A percentile compares a stretch with the other conserved stretches of the same genome.
Evolutionary conservation across 2,797 vertebrate species (phyloP).

Genomic region (Dromococcyx pavoninus): DNA sequence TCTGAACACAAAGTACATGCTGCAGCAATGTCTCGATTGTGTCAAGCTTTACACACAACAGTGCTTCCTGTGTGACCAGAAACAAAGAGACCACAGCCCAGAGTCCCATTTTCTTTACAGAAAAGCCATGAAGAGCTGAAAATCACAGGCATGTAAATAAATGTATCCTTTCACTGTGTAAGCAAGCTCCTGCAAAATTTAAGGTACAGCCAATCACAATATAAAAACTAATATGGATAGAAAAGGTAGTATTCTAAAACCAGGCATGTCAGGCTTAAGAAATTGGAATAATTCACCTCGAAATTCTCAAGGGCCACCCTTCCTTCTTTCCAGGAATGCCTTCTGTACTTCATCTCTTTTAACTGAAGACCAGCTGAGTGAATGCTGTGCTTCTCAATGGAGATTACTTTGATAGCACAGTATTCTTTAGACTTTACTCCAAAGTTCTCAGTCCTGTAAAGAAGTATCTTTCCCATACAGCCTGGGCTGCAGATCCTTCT

Average conservation of each 20-base stretch:
- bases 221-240: background rate
- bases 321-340: background rate
- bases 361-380: background rate
- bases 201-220: background rate
- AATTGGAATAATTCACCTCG: background rate
- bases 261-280: background rate
- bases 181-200: background rate
- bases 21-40: background rate
- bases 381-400: background rate
- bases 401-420: background rate
- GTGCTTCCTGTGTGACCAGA: background rate
- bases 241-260: background rate
- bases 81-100: background rate
- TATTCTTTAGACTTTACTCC: background rate
- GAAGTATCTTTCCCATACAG: background rate
- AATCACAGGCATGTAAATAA: background rate
- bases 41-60: background rate
- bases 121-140: background rate
- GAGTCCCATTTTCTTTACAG: background rate
- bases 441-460: background rate
- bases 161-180: background rate
- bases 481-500: background rate
- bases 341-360: background rate
- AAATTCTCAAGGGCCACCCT: background rate
- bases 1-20: background rate